A percentile compares a stretch with the other conserved stretches of the same genome.
Evolutionary conservation across 2,113 vertebrate genomes (phyloP).

Genomic region (Atherinomorus stipes): DNA sequence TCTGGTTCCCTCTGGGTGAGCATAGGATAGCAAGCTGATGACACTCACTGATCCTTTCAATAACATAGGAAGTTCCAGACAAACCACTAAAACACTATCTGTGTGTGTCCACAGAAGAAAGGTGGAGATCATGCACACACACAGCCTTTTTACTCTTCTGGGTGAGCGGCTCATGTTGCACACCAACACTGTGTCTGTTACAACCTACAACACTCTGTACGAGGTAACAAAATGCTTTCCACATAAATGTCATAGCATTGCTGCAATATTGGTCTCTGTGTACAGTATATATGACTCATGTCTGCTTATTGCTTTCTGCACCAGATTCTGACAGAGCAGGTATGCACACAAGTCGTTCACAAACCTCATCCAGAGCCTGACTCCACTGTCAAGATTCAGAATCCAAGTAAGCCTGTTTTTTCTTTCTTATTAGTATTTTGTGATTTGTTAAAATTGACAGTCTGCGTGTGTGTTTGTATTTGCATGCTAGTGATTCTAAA

Average conservation of each 20-base stretch:
- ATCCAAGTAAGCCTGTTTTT: slow-evolving; percentile 89
- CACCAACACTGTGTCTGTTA: slow-evolving; percentile 92
- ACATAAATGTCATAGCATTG: background rate
- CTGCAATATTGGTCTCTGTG: slow-evolving; percentile 4
- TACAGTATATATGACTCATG: slow-evolving; percentile 2
- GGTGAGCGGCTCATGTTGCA: slow-evolving; percentile 94
- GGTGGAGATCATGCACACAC: slow-evolving; percentile 98
- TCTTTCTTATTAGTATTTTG: background rate
- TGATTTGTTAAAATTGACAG: background rate
- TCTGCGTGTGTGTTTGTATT: slow-evolving; percentile 17
- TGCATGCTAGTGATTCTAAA: slow-evolving; percentile 93
- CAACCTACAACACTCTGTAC: slow-evolving; percentile 96
- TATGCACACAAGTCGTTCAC: slow-evolving; percentile 97
- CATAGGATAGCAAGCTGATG: slow-evolving; percentile 35
- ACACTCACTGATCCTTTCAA: slow-evolving; percentile 53
- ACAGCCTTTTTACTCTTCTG: slow-evolving; percentile 96
- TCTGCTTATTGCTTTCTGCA: background rate
- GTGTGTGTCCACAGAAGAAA: slow-evolving; percentile 86
- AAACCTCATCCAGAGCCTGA: slow-evolving; percentile 98
- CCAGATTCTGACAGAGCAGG: slow-evolving; percentile 98
- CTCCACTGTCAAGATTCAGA: slow-evolving; percentile 97
- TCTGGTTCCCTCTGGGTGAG: slow-evolving; percentile 44
- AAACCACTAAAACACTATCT: slow-evolving; percentile 53
- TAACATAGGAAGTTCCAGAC: slow-evolving; percentile 64
- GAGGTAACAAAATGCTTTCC: slow-evolving; percentile 85